These are phyloP conservation scores for Aix galericulata DNA, from an alignment of 2,113 vertebrate species.

Conservation along the genomic window DNA sequence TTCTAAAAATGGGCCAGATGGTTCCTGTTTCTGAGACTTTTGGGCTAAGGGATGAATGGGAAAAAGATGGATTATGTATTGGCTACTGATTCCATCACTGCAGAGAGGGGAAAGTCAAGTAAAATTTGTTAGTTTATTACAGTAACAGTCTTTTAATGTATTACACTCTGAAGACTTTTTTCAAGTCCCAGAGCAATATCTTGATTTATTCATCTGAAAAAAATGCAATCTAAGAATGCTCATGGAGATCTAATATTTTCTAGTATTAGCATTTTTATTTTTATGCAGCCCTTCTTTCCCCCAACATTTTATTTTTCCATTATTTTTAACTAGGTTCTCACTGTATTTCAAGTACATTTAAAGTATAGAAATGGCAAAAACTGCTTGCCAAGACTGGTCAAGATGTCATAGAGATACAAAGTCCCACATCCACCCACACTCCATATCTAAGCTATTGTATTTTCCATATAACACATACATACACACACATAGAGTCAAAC, in stretches of 20 bases:
- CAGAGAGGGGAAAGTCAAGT: not conserved
- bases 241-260: not conserved
- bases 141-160: not conserved
- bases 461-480: not conserved
- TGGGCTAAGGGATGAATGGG: not conserved
- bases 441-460: not conserved
- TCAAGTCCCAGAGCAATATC: not conserved
- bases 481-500: not conserved
- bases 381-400: not conserved
- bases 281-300: not conserved
- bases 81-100: not conserved
- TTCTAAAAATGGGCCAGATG: not conserved
- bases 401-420: not conserved
- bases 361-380: not conserved
- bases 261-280: slow-evolving; percentile 31
- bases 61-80: not conserved
- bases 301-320: not conserved
- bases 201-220: not conserved
- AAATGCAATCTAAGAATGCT: not conserved
- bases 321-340: slow-evolving; percentile 41
- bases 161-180: not conserved
- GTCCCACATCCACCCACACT: not conserved
- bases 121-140: not conserved
- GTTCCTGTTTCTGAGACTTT: not conserved
- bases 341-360: not conserved